Percentiles rank a stretch among this genome's conserved stretches.
phyloP scores from a whole-genome alignment of 2,113 vertebrate genomes.

The Pholis gunnellus region DNA sequence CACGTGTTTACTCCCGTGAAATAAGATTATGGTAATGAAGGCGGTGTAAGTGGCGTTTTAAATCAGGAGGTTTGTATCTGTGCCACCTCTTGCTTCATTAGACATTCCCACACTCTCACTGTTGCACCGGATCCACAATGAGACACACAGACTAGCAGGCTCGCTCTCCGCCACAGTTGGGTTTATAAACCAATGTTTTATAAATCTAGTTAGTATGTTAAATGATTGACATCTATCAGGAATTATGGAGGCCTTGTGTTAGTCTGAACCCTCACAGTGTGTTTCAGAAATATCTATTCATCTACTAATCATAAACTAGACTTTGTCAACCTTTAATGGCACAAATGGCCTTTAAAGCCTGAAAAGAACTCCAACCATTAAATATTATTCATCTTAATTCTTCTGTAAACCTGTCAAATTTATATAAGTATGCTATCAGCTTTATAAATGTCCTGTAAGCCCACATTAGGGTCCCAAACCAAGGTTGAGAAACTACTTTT shows the following conservation, averaged over 20 bases:
- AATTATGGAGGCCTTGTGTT: neutral
- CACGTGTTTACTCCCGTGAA: conserved; percentile 93
- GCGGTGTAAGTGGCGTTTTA: conserved; percentile 91
- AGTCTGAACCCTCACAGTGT: neutral
- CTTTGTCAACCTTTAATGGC: neutral
- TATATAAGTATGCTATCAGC: neutral
- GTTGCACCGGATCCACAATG: conserved; percentile 87
- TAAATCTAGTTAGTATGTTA: neutral
- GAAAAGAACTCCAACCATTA: neutral
- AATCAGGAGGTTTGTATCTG: conserved; percentile 85
- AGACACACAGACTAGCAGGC: conserved; percentile 66
- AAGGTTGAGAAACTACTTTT: neutral
- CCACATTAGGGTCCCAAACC: neutral
- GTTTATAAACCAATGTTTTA: neutral
- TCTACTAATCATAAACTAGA: neutral
- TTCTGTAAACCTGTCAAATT: neutral
- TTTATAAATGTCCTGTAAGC: neutral
- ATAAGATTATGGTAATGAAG: conserved; percentile 95
- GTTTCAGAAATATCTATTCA: neutral
- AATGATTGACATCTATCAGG: neutral
- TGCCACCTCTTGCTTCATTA: conserved; percentile 89
- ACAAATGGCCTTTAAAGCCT: neutral
- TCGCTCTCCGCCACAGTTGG: too few species aligned
- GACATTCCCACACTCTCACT: conserved; percentile 94
- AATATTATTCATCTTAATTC: neutral